A percentile compares a stretch with the other conserved stretches of the same genome.
These are phyloP conservation scores for Sus scrofa DNA, from an alignment of 2,113 vertebrate species.

Conservation along the genomic window DNA sequence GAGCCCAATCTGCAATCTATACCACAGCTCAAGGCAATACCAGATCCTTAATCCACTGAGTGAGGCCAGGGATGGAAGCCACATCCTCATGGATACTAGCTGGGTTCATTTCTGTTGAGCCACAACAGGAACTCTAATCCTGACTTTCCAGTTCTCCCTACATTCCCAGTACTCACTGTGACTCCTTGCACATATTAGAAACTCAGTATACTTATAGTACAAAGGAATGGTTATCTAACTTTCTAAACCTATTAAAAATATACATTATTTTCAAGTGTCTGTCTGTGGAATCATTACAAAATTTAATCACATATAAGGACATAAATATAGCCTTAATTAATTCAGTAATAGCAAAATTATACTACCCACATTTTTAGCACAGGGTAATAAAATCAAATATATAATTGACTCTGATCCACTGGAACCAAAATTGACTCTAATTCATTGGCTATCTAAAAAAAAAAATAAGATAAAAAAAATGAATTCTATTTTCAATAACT, in stretches of 20 bases:
- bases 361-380: neutral
- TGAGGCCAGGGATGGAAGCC: no score
- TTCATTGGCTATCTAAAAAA: no score
- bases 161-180: neutral
- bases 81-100: no score
- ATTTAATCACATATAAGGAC: neutral
- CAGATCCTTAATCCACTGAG: no score
- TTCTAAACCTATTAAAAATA: neutral
- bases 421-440: neutral
- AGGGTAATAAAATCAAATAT: slow-evolving; percentile 16
- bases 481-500: neutral
- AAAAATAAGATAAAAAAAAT: no score
- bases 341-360: neutral
- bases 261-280: neutral
- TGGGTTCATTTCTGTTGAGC: no score
- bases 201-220: neutral
- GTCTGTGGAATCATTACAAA: neutral
- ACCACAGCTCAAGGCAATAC: no score
- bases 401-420: neutral
- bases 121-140: neutral
- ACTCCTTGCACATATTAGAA: neutral
- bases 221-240: neutral
- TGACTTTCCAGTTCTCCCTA: neutral
- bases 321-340: neutral
- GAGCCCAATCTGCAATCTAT: no score